Evolutionary conservation across 2,113 vertebrate species (phyloP).

Genomic region (Dasyurus viverrinus): DNA sequence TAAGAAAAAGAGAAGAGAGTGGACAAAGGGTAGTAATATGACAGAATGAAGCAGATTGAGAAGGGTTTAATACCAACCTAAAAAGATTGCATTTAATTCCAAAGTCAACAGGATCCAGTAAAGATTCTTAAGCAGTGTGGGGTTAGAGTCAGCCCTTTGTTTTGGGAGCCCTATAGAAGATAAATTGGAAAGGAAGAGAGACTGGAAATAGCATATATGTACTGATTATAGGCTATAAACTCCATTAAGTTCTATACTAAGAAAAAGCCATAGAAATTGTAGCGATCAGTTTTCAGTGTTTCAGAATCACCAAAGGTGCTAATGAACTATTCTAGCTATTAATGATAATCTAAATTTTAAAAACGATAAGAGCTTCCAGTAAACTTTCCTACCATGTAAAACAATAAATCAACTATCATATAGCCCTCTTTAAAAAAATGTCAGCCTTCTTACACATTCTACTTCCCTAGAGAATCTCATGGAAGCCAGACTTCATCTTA

Average conservation of each 20-base stretch:
- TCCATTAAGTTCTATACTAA: constrained; percentile 44
- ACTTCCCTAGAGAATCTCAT: constrained; percentile 43
- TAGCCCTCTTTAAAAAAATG: constrained; percentile 24
- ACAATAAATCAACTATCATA: constrained; percentile 35
- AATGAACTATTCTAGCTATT: constrained; percentile 50
- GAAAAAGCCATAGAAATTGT: constrained; percentile 62
- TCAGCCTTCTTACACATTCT: constrained; percentile 18
- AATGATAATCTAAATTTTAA: constrained; percentile 48
- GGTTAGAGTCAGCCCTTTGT: constrained; percentile 16
- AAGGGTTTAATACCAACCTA: not conserved
- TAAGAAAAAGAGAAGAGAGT: not conserved
- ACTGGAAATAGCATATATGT: not conserved
- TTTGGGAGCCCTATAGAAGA: constrained; percentile 38
- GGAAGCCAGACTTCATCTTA: constrained; percentile 39
- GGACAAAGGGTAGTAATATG: not conserved
- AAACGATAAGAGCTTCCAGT: constrained; percentile 56
- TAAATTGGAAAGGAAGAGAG: not conserved
- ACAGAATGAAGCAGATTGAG: not conserved
- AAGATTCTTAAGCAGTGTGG: not conserved
- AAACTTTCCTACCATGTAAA: not conserved
- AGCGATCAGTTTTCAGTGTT: constrained; percentile 46
- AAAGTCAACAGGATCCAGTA: not conserved
- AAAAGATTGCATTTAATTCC: not conserved
- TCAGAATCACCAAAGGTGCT: constrained; percentile 61
- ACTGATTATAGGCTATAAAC: constrained; percentile 41